Evolutionary conservation across 1,140 invertebrate genomes (phyloP).

Genomic region (Araneus ventricosus): DNA sequence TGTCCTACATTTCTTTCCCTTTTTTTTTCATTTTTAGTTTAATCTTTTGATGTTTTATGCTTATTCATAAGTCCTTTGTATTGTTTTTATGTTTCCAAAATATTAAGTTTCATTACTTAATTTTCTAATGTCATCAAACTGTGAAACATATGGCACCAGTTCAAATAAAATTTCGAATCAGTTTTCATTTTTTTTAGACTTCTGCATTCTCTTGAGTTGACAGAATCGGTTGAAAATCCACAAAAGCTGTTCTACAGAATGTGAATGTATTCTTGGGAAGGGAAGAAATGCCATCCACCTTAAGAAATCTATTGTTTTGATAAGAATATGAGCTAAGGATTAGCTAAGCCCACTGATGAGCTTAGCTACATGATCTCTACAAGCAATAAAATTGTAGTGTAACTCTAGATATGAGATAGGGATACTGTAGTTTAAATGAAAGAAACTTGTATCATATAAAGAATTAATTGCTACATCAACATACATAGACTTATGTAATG

Average conservation of each 20-base stretch:
- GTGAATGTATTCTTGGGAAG: constrained; percentile 33
- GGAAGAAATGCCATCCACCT: constrained; percentile 59
- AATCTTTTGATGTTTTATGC: too few relatives aligned
- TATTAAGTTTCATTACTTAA: too few relatives aligned
- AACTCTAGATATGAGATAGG: constrained; percentile 68
- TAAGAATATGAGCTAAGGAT: constrained; percentile 60
- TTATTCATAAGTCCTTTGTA: too few relatives aligned
- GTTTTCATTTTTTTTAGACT: neutral
- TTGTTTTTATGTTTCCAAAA: too few relatives aligned
- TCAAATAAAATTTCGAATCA: neutral
- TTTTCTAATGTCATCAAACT: neutral
- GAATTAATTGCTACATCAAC: constrained; percentile 65
- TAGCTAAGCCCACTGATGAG: constrained; percentile 70
- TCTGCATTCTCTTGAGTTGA: neutral
- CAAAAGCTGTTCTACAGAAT: constrained; percentile 1
- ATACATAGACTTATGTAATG: constrained; percentile 73
- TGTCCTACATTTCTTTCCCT: neutral
- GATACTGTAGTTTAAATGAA: constrained; percentile 43
- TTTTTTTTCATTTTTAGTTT: too few relatives aligned
- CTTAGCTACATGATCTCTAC: constrained; percentile 68
- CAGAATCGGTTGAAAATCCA: constrained; percentile 19
- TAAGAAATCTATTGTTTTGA: constrained; percentile 57
- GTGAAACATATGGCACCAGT: neutral
- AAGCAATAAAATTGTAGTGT: constrained; percentile 73
- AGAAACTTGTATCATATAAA: constrained; percentile 69